Evolutionary conservation across 2,797 vertebrate genomes (phyloP), one percentile per base, ranked within the genome.

Genomic region (Channa striata): DNA sequence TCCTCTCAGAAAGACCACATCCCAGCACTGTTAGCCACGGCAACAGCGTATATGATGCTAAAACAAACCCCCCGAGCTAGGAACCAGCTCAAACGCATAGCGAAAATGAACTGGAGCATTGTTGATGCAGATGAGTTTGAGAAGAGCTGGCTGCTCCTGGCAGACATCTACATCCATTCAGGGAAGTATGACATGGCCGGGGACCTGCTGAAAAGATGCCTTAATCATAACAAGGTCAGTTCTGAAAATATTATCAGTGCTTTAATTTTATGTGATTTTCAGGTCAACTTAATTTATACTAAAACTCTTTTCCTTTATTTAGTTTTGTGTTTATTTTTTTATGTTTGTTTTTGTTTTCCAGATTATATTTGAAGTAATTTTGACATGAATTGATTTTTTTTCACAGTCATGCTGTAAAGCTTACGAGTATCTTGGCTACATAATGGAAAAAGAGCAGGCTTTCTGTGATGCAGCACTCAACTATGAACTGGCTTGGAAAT

Each of bases 401-500:
- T 20, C 39, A 20, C 75, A 99, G 98, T 99, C 98, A 2, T 98
- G 97, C 90, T 97, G 96, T 91, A 99, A 99, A 92, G 97, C 97
- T 19, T 98, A 99, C 71, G 97, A 99, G 90, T 99, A 99, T 85
- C 95, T 96, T 91, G 98, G 98, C 50, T 99, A 98, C 86, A 98
- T 99, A 64, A 97, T 98, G 97, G 98, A 99, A 88, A 99, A 99
- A 72, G 98, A 99, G 60, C 97, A 98, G 89, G 93, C 97, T 0
- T 99, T 98, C 81, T 93, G 96, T 66, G 97, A 99, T 76, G 97
- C 98, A 37, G 96, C 97, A 39, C 65, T 95, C 72, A 98, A 97
- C 91, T 99, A 99, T 14, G 97, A 99, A 92, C 93, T 97, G 95
- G 98, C 98, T 1, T 99, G 97, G 98, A 99, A 97, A 85, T 97